Base-by-base conservation (phyloP, 2,797 vertebrate species). In the Cynodonichthys magdalenae region DNA sequence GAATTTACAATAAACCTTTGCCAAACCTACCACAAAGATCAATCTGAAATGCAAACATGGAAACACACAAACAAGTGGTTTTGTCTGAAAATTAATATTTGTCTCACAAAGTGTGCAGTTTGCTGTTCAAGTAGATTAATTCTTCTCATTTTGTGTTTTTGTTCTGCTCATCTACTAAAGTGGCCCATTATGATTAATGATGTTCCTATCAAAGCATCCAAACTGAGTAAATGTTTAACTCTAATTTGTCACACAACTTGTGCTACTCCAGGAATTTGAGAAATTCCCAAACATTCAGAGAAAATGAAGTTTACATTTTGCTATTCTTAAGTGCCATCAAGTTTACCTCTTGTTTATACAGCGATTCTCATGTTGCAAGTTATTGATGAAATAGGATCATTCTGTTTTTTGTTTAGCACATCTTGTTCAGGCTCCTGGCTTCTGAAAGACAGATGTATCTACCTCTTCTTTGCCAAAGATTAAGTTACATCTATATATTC, bases 81-180 rank as follows among this genome's bases (percentile, higher is more conserved):
- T 51, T 65, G 18, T 55, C 65, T 55, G 29, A 36, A 36, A 62
- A 56, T 34, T 2, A 53, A n/a, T 63, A 53, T 59, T 12, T 6
- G 61, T 71, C 41, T 74, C 52, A 62, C 19, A 53, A 53, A 45
- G 5, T 34, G 52, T 29, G 52, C 45, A 51, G 46, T 69, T 73
- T 66, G 12, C 29, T 51, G 50, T 71, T 74, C 63, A 72, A 81
- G 79, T 78, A 56, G 48, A 73, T 77, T 60, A 74, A 71, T 66
- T 20, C 51, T 53, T 45, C 74, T 66, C 46, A 66, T 9, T 74
- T 44, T 24, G 24, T 24, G 24, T 24, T 24, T 24, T 24, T 66
- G 48, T 53, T 69, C 58, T 47, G 58, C 53, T 68, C 34, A 24
- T 52, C 55, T 73, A 46, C 0, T 18, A 51, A 34, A 31, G 34